Evolutionary conservation across 2,888 invertebrate genomes (phyloP).

Genomic region (Axea sp.): DNA sequence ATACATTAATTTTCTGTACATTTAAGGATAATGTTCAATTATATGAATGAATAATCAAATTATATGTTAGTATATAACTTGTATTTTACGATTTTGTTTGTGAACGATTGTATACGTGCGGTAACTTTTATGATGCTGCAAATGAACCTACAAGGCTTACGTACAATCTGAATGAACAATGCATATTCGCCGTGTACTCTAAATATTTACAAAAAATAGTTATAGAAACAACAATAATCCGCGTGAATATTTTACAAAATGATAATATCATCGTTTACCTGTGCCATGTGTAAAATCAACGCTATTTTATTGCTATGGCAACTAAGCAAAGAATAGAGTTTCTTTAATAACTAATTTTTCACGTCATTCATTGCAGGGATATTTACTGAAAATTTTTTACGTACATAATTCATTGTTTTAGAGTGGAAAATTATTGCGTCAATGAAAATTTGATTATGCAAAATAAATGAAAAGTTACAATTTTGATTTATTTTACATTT

Average conservation of each 20-base stretch:
- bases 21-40: too few species aligned
- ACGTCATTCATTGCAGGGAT: too few species aligned
- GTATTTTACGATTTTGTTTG: slow-evolving; percentile 73
- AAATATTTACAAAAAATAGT: slow-evolving; percentile 69
- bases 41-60: too few species aligned
- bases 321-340: not conserved
- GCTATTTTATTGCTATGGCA: not conserved
- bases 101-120: slow-evolving; percentile 75
- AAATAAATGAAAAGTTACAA: not conserved
- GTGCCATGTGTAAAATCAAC: slow-evolving; percentile 17
- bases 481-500: not conserved
- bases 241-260: slow-evolving; percentile 71
- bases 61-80: slow-evolving; percentile 69
- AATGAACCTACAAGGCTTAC: slow-evolving; percentile 68
- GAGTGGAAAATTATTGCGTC: too few species aligned
- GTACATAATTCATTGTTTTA: too few species aligned
- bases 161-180: slow-evolving; percentile 66
- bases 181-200: slow-evolving; percentile 58
- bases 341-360: too few species aligned
- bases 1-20: too few species aligned
- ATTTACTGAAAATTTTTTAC: too few species aligned
- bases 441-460: too few species aligned
- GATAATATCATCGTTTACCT: slow-evolving; percentile 11
- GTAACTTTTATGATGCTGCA: slow-evolving; percentile 67
- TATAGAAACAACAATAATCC: slow-evolving; percentile 71